These are phyloP conservation scores for Cecidostiba fungosa DNA, from an alignment of 2,888 invertebrate species.

Conservation along the genomic window DNA sequence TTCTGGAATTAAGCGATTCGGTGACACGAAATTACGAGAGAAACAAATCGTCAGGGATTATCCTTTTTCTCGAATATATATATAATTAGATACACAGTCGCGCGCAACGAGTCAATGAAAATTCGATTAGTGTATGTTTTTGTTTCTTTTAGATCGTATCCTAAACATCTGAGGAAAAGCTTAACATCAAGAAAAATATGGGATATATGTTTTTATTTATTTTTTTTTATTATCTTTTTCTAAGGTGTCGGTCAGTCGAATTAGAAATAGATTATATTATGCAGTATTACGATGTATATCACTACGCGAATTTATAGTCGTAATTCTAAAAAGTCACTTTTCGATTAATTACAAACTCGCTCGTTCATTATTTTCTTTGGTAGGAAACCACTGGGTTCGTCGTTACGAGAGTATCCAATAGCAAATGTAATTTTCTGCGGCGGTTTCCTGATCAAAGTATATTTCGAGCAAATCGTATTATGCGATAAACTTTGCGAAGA, in stretches of 20 bases:
- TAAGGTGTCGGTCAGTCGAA: conserved; percentile 75
- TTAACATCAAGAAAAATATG: conserved; percentile 79
- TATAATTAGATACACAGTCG: conserved; percentile 41
- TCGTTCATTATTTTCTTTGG: conserved; percentile 62
- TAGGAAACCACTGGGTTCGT: background rate
- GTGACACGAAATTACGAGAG: conserved; percentile 27
- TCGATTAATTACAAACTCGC: conserved; percentile 64
- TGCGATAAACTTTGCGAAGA: conserved; percentile 74
- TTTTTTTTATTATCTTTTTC: conserved; percentile 61
- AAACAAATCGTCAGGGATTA: conserved; percentile 35
- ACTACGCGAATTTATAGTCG: conserved; percentile 70
- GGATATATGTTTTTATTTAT: conserved; percentile 71
- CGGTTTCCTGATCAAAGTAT: background rate
- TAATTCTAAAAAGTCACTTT: conserved; percentile 73
- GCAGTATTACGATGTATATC: conserved; percentile 68
- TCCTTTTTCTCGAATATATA: conserved; percentile 36
- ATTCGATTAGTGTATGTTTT: conserved; percentile 56
- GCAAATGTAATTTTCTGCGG: background rate
- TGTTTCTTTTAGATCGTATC: conserved; percentile 66
- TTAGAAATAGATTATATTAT: conserved; percentile 71
- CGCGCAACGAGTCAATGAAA: conserved; percentile 68
- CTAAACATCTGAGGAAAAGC: conserved; percentile 76
- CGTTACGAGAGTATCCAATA: background rate
- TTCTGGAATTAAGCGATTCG: conserved; percentile 10
- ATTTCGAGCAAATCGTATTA: conserved; percentile 12